phyloP scores from a whole-genome alignment of 2,888 invertebrate genomes.

The Periphyllus acericola region DNA sequence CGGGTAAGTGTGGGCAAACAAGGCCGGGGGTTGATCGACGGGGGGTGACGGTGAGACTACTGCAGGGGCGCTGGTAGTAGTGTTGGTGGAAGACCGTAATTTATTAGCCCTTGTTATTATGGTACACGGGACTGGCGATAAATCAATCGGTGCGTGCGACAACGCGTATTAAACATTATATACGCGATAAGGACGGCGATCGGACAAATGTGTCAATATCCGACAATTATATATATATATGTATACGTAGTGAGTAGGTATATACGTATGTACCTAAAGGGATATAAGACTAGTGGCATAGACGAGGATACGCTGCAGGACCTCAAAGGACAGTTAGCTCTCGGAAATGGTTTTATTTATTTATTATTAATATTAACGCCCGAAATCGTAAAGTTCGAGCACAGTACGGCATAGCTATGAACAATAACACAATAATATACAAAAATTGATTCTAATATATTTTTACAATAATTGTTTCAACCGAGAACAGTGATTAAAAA shows the following conservation, averaged over 20 bases:
- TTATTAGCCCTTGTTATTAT: conserved; percentile 49
- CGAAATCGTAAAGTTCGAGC: too few relatives aligned
- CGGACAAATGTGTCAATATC: conserved; percentile 30
- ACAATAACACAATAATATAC: too few relatives aligned
- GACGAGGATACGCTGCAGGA: too few relatives aligned
- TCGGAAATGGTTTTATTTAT: too few relatives aligned
- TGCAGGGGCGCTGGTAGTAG: not conserved
- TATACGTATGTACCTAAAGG: not conserved
- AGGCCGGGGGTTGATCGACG: not conserved
- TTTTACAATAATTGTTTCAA: too few relatives aligned
- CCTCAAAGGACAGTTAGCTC: too few relatives aligned
- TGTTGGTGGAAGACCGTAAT: not conserved
- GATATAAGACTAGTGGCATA: too few relatives aligned
- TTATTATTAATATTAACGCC: too few relatives aligned
- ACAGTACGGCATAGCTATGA: too few relatives aligned
- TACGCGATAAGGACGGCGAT: conserved; percentile 14
- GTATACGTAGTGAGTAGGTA: too few relatives aligned
- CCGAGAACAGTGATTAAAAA: too few relatives aligned
- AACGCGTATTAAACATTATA: conserved; percentile 34
- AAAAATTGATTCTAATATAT: too few relatives aligned
- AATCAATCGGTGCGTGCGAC: conserved; percentile 39
- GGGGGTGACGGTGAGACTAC: not conserved
- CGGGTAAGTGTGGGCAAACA: not conserved
- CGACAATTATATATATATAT: not conserved
- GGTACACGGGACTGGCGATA: conserved; percentile 22